phyloP scores from a whole-genome alignment of 2,113 vertebrate genomes.

The Hepsetus odoe region DNA sequence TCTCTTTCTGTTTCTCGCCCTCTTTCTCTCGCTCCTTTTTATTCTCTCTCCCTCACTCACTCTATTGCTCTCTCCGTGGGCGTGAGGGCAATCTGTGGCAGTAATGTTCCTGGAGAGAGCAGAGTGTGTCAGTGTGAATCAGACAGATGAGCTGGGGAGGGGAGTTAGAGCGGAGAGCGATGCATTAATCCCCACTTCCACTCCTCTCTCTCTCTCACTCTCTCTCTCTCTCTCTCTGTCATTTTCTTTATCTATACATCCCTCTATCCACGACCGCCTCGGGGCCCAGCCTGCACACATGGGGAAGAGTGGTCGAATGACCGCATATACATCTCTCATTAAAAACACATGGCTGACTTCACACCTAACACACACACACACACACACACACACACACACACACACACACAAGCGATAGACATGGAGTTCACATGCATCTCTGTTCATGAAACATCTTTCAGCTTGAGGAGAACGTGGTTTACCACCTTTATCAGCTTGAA shows the following conservation, averaged over 20 bases:
- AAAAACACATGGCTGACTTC: slow-evolving; percentile 44
- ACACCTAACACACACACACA: slow-evolving; percentile 40
- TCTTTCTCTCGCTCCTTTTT: slow-evolving; percentile 17
- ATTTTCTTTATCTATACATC: slow-evolving; percentile 5
- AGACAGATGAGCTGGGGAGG: slow-evolving; percentile 71
- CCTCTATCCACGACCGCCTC: slow-evolving; percentile 13
- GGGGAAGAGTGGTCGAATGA: slow-evolving; percentile 22
- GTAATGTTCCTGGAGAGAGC: slow-evolving; percentile 74
- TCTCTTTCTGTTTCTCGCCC: slow-evolving; percentile 1
- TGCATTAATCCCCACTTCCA: slow-evolving; percentile 60
- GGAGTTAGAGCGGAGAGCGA: slow-evolving; percentile 70
- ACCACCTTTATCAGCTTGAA: too few species aligned
- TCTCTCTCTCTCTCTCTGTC: neutral
- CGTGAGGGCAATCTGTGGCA: slow-evolving; percentile 63
- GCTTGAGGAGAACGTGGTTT: too few species aligned
- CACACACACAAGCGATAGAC: neutral
- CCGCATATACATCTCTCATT: slow-evolving; percentile 3
- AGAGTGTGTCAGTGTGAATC: slow-evolving; percentile 72
- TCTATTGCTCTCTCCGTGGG: slow-evolving; percentile 16
- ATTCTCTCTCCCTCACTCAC: slow-evolving; percentile 2
- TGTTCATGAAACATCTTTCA: too few species aligned
- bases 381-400: neutral
- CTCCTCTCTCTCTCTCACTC: neutral
- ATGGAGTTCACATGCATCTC: too few species aligned
- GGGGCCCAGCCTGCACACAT: slow-evolving; percentile 24